Percentiles rank a stretch among this genome's conserved stretches.
Evolutionary conservation across 2,797 vertebrate species (phyloP).

Genomic region (Threskiornis aethiopicus): DNA sequence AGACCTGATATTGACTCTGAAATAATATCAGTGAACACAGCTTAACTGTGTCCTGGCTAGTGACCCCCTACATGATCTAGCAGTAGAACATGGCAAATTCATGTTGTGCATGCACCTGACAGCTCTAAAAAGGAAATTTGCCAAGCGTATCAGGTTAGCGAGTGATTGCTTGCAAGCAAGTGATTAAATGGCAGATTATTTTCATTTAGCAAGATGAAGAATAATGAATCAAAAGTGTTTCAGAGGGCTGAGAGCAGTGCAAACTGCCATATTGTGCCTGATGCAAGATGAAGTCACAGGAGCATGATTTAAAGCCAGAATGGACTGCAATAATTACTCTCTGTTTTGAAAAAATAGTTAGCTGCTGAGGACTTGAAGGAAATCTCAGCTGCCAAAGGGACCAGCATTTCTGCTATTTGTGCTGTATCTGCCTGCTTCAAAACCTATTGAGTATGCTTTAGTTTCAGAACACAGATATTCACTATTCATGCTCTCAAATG

Average conservation of each 20-base stretch:
- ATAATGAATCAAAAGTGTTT: background rate
- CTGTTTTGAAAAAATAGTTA: background rate
- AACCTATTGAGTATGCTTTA: background rate
- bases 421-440: background rate
- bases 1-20: background rate
- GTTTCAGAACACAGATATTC: background rate
- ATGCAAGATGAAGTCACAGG: background rate
- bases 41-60: background rate
- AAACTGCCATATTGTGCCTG: background rate
- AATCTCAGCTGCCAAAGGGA: background rate
- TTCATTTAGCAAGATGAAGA: background rate
- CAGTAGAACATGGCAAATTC: background rate
- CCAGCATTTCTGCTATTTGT: background rate
- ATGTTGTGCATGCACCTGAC: background rate
- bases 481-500: background rate
- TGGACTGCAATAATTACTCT: conserved; percentile 1
- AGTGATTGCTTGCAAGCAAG: background rate
- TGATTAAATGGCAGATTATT: conserved; percentile 27
- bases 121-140: background rate
- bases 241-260: background rate
- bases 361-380: background rate
- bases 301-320: conserved; percentile 5
- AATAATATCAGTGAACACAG: background rate
- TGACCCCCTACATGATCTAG: background rate
- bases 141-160: background rate